Evolutionary conservation across 2,113 vertebrate genomes (phyloP).

Genomic region (Ranitomeya imitator): DNA sequence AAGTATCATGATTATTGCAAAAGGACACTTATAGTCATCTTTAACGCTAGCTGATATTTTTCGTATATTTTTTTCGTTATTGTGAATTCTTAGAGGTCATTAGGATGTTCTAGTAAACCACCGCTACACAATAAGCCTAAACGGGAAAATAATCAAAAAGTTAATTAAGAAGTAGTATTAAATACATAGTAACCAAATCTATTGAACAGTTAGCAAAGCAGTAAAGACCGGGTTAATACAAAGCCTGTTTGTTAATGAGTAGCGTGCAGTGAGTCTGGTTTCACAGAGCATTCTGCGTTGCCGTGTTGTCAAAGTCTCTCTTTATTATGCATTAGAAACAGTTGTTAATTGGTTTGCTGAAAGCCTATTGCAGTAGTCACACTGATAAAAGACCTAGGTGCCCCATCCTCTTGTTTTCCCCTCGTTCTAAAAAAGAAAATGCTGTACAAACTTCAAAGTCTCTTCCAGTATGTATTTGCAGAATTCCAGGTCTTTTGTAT

Average conservation of each 20-base stretch:
- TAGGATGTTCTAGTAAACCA: no score
- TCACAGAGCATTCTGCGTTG: constrained; percentile 44
- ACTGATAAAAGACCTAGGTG: constrained; percentile 42
- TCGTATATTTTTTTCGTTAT: background rate
- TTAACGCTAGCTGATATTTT: constrained; percentile 26
- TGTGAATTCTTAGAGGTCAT: background rate
- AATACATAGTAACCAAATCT: constrained; percentile 15
- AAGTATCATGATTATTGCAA: constrained; percentile 61
- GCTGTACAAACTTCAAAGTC: constrained; percentile 53
- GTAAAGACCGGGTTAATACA: constrained; percentile 39
- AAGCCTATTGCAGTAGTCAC: constrained; percentile 57
- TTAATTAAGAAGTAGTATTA: background rate
- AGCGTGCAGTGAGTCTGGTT: constrained; percentile 38
- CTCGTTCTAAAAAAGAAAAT: constrained; percentile 39
- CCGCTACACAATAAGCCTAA: background rate
- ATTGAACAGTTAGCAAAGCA: background rate
- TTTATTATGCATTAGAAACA: constrained; percentile 57
- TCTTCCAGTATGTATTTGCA: constrained; percentile 50
- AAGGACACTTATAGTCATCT: constrained; percentile 67
- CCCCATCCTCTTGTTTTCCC: constrained; percentile 48
- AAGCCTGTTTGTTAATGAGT: constrained; percentile 50
- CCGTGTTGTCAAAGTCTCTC: constrained; percentile 54
- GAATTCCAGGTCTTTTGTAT: constrained; percentile 45
- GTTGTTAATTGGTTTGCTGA: constrained; percentile 62
- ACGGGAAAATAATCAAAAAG: background rate